Evolutionary conservation across 2,113 vertebrate species (phyloP), one percentile per base, ranked within the genome.

Genomic region (Albula glossodonta): DNA sequence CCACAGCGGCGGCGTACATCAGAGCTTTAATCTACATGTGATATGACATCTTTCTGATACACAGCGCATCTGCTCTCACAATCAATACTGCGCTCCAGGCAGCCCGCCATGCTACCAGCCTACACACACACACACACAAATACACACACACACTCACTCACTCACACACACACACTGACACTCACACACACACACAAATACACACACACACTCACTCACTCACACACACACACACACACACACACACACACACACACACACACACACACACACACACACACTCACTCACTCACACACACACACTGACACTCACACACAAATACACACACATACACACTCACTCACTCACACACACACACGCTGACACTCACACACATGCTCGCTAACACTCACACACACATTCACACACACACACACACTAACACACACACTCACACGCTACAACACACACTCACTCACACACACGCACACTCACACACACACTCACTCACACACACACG

Each of bases 1-100:
- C 70, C 77, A 83, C 77, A 48, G 78, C 51, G 60, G 78, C 53
- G 56, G 31, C 83, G 78, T 31, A 84, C 60, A 86, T 88, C 83
- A 88, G 78, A 87, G 74, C 56, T 66, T 50, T 88, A 89, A 88
- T 86, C 87, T 90, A 84, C 78, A 88, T 88, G 41, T 10, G 82
- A 87, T 90, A 87, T 87, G 89, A 87, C 87, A 90, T 84, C 56
- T 87, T 89, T 86, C 87, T 86, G 88, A 90, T 90, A 85, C 78
- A n/a, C 63, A 80, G 60, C 82, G 74, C 80, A 85, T 88, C 85
- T 89, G 84, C 89, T 87, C 85, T 90, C 88, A 85, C 88, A 86
- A 88, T 89, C 89, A 87, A 89, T 89, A 88, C 86, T 88, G 87
- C 85, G 70, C 88, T 88, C 13, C 77, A 63, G 83, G 70, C 51